Conservation (phyloP, 2,113 vertebrate genomes). For the Lepisosteus osseus region DNA sequence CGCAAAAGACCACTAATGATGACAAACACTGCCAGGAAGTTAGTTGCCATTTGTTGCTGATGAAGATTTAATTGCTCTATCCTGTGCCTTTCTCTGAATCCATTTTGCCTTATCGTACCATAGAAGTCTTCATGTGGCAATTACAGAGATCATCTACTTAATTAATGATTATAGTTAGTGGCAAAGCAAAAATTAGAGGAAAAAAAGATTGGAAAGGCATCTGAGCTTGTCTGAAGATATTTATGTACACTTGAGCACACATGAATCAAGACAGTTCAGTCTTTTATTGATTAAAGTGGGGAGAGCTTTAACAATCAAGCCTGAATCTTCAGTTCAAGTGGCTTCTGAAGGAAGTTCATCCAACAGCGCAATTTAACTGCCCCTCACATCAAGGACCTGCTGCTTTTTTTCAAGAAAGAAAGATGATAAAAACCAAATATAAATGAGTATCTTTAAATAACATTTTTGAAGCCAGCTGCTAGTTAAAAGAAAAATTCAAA, state of each 20-base stretch:
- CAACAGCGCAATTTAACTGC: constrained; percentile 32
- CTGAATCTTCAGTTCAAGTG: constrained; percentile 49
- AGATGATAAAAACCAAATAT: constrained; percentile 19
- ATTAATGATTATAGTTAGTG: constrained; percentile 44
- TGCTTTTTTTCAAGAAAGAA: constrained; percentile 30
- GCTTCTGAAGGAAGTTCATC: constrained; percentile 15
- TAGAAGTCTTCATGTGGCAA: constrained; percentile 41
- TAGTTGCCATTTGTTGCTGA: constrained; percentile 36
- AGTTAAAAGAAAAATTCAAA: no score
- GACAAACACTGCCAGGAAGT: constrained; percentile 42
- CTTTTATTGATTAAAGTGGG: constrained; percentile 68
- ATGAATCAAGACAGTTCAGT: constrained; percentile 59
- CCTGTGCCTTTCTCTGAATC: constrained; percentile 31
- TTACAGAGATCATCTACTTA: constrained; percentile 35
- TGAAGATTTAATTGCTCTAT: constrained; percentile 41
- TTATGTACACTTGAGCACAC: constrained; percentile 56
- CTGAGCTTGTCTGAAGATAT: constrained; percentile 57
- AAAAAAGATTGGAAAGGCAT: constrained; percentile 27
- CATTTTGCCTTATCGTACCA: constrained; percentile 36
- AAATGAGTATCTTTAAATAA: no score
- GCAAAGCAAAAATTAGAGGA: constrained; percentile 22
- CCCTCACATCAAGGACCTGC: constrained; percentile 23
- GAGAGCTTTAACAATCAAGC: constrained; percentile 61
- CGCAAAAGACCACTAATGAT: constrained; percentile 43
- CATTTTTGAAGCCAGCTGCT: no score